phyloP scores from a whole-genome alignment of 2,113 vertebrate genomes.

The Eulemur rufifrons region DNA sequence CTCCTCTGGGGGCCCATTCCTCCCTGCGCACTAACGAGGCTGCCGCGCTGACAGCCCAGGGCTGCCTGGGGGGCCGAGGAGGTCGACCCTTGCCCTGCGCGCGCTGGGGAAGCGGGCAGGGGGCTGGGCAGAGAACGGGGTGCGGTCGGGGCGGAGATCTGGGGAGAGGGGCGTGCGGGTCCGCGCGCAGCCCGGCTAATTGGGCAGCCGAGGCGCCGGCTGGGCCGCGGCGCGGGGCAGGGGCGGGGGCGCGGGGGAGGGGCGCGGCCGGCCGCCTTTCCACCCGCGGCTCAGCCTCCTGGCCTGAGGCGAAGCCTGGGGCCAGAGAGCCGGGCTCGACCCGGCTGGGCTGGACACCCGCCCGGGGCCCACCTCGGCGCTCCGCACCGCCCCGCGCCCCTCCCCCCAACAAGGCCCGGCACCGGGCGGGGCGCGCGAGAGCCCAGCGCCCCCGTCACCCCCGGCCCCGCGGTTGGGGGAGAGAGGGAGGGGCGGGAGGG shows the following conservation, averaged over 20 bases:
- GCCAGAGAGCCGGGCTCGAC: slow-evolving; percentile 56
- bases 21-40: not conserved
- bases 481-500: too few species aligned
- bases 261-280: not conserved
- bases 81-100: not conserved
- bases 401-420: accelerated
- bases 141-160: not conserved
- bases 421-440: accelerated
- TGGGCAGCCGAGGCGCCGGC: not conserved
- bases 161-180: not conserved
- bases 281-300: slow-evolving; percentile 51
- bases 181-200: not conserved
- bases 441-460: too few species aligned
- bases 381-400: not conserved
- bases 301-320: slow-evolving; percentile 75
- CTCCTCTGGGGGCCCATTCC: not conserved
- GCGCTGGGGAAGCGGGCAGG: accelerated
- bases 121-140: not conserved
- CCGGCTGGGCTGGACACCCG: slow-evolving; percentile 57
- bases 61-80: not conserved
- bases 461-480: accelerated
- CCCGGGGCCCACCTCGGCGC: slow-evolving; percentile 55
- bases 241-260: not conserved
- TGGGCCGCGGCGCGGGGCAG: not conserved
- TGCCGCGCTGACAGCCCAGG: accelerated